phyloP scores from a whole-genome alignment of 2,797 vertebrate genomes.

The Premnoplex brunnescens region DNA sequence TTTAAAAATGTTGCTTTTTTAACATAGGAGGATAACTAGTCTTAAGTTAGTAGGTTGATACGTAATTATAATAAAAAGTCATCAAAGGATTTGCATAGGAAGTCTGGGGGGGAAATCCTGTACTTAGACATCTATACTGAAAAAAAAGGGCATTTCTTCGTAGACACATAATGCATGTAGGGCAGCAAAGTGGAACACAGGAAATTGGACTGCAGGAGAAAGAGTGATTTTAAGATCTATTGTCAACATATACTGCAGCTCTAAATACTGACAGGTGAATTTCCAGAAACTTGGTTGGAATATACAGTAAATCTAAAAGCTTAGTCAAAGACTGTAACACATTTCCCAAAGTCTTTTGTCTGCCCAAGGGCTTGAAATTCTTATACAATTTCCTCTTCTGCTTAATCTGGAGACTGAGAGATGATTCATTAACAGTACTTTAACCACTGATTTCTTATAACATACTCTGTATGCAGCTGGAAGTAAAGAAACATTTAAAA shows the following conservation, averaged over 20 bases:
- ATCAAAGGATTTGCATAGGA: not conserved
- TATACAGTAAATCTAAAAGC: not conserved
- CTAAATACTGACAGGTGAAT: not conserved
- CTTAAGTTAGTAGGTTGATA: not conserved
- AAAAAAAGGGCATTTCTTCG: fast-evolving
- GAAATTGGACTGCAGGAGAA: not conserved
- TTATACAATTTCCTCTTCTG: not conserved
- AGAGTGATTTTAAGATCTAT: not conserved
- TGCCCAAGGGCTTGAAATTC: not conserved
- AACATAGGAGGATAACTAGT: not conserved
- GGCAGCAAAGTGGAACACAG: slow-evolving; percentile 27
- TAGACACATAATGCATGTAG: slow-evolving; percentile 1
- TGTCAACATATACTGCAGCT: not conserved
- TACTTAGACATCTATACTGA: not conserved
- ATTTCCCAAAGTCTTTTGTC: not conserved
- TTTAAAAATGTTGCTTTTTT: not conserved
- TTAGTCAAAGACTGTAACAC: not conserved
- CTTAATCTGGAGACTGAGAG: not conserved
- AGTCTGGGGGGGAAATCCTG: not conserved
- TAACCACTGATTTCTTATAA: not conserved
- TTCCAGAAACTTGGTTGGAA: not conserved
- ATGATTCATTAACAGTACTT: not conserved
- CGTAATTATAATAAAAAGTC: not conserved
- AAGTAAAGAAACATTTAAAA: not conserved
- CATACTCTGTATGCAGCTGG: not conserved